Evolutionary conservation across 2,888 invertebrate genomes (phyloP).

Genomic region (Morinoia aosen): DNA sequence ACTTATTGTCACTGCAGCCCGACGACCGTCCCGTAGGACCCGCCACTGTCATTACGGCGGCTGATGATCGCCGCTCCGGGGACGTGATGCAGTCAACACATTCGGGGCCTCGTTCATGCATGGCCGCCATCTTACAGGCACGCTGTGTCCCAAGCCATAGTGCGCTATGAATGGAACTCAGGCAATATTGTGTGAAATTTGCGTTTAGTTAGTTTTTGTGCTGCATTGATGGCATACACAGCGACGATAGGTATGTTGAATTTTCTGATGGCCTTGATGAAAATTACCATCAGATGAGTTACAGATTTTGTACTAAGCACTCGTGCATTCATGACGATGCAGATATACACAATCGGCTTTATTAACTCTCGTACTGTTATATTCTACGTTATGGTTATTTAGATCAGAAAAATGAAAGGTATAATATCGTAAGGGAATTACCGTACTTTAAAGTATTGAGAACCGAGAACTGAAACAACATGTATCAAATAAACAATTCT

Average conservation of each 20-base stretch:
- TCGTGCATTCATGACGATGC: too few relatives aligned
- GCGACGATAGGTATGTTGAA: neutral
- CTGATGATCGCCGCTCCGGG: neutral
- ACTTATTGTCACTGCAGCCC: constrained; percentile 45
- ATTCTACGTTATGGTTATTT: too few relatives aligned
- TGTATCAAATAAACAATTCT: too few relatives aligned
- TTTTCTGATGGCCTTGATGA: neutral
- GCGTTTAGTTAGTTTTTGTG: neutral
- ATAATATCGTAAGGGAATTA: too few relatives aligned
- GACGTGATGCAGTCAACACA: neutral
- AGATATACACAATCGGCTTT: too few relatives aligned
- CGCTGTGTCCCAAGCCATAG: neutral
- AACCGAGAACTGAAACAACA: too few relatives aligned
- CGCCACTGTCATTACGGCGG: constrained; percentile 9
- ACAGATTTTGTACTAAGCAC: too few relatives aligned
- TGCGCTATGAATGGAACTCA: neutral
- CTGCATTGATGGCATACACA: neutral
- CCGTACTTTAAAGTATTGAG: too few relatives aligned
- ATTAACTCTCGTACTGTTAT: too few relatives aligned
- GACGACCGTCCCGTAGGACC: neutral
- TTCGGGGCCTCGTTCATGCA: neutral
- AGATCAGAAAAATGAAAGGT: too few relatives aligned
- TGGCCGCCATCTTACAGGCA: neutral
- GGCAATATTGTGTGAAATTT: neutral
- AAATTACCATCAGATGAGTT: too few relatives aligned